Conservation (phyloP, 2,797 vertebrate species). For the Poeciliopsis turneri region DNA sequence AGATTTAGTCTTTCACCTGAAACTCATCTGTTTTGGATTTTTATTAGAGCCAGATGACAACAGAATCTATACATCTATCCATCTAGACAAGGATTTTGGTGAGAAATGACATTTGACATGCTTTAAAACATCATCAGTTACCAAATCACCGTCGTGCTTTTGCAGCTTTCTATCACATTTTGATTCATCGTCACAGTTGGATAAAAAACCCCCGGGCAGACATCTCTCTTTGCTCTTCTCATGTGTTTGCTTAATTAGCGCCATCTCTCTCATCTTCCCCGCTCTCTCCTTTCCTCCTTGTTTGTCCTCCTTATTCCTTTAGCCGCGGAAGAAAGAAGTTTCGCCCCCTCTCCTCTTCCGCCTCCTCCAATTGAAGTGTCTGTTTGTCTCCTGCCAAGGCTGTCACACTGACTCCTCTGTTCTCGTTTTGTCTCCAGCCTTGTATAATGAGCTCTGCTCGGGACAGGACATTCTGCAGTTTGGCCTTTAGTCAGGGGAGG, state of each 20-base stretch:
- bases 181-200: neutral
- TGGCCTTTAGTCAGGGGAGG: conserved; percentile 58
- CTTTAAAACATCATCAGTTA: neutral
- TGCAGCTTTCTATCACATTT: neutral
- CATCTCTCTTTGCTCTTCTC: conserved; percentile 38
- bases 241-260: conserved; percentile 20
- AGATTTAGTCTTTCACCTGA: neutral
- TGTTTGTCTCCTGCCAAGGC: conserved; percentile 53
- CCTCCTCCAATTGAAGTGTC: conserved; percentile 38
- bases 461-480: conserved; percentile 57
- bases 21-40: neutral
- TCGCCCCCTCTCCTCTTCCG: conserved; percentile 3
- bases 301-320: conserved; percentile 47
- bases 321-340: conserved; percentile 31
- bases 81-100: neutral
- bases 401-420: conserved; percentile 69
- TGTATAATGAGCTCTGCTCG: conserved; percentile 67
- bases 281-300: neutral
- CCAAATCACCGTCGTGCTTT: neutral
- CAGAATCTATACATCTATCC: neutral
- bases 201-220: conserved; percentile 17
- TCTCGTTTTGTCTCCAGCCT: conserved; percentile 51
- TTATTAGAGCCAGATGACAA: neutral
- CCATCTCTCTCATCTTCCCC: conserved; percentile 5
- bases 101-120: neutral